phyloP scores from a whole-genome alignment of 2,797 vertebrate genomes.

The Gallirallus australis region DNA sequence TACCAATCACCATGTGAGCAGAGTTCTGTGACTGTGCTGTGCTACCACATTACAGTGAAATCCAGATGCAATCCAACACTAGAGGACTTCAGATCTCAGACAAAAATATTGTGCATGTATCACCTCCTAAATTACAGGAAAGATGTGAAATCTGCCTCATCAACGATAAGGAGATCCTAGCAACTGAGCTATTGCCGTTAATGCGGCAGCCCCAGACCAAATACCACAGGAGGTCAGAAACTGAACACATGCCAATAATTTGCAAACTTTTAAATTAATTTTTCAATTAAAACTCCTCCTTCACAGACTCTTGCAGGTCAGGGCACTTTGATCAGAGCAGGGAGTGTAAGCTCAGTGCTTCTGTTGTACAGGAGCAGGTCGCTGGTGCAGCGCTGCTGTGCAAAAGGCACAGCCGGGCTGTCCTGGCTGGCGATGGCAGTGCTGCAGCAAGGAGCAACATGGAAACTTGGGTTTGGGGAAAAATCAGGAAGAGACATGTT shows the following conservation, averaged over 20 bases:
- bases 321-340: background rate
- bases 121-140: slow-evolving; percentile 47
- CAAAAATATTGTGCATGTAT: background rate
- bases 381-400: background rate
- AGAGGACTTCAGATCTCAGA: slow-evolving; percentile 20
- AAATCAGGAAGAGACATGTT: background rate
- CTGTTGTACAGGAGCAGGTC: background rate
- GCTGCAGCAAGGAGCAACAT: background rate
- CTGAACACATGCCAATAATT: slow-evolving; percentile 16
- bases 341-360: background rate
- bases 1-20: background rate
- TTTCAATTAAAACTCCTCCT: slow-evolving; percentile 54
- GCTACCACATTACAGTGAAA: slow-evolving; percentile 16
- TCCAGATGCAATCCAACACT: background rate
- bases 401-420: background rate
- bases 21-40: background rate
- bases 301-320: background rate
- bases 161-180: slow-evolving; percentile 29
- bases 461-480: background rate
- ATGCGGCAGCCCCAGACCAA: slow-evolving; percentile 52
- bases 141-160: slow-evolving; percentile 34
- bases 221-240: slow-evolving; percentile 56
- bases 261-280: slow-evolving; percentile 48
- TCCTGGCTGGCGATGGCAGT: background rate
- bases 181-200: slow-evolving; percentile 64